These are phyloP conservation scores for Drosophila nr. perissopoda DNA, from an alignment of 2,888 invertebrate genomes.

Conservation along the genomic window DNA sequence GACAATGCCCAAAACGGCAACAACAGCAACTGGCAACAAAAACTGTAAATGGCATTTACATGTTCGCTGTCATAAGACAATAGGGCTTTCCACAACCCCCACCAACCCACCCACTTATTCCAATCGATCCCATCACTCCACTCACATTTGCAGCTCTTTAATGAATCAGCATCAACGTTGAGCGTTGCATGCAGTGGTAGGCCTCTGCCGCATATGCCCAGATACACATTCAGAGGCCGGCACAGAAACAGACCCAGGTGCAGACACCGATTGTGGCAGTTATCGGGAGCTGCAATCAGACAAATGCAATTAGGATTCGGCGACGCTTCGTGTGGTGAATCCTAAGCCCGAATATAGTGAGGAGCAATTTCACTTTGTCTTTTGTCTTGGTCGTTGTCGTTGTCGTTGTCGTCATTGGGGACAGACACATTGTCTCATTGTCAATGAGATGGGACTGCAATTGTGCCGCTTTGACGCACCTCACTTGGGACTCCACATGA, in stretches of 20 bases:
- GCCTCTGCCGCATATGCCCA: constrained; percentile 12
- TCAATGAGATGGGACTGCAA: constrained; percentile 35
- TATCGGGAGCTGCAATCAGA: constrained; percentile 68
- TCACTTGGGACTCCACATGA: constrained; percentile 68
- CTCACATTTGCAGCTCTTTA: constrained; percentile 42
- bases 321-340: constrained; percentile 69
- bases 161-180: constrained; percentile 57
- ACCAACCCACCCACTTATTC: neutral
- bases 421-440: constrained; percentile 48
- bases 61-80: constrained; percentile 76
- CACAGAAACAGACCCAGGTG: constrained; percentile 7
- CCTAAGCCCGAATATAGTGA: constrained; percentile 56
- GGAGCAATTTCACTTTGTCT: constrained; percentile 39
- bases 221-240: constrained; percentile 12
- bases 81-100: constrained; percentile 2
- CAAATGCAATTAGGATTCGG: constrained; percentile 78
- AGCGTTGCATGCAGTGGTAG: constrained; percentile 15
- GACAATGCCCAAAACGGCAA: constrained; percentile 56
- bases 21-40: constrained; percentile 39
- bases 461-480: constrained; percentile 36
- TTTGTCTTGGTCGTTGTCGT: constrained; percentile 6
- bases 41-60: constrained; percentile 80
- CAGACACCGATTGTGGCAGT: constrained; percentile 30
- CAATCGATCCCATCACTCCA: neutral
- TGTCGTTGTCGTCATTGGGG: constrained; percentile 37